A percentile compares a stretch with the other conserved stretches of the same genome.
Evolutionary conservation across 2,797 vertebrate genomes (phyloP).

Genomic region (Ptychobarbus kaznakovi): DNA sequence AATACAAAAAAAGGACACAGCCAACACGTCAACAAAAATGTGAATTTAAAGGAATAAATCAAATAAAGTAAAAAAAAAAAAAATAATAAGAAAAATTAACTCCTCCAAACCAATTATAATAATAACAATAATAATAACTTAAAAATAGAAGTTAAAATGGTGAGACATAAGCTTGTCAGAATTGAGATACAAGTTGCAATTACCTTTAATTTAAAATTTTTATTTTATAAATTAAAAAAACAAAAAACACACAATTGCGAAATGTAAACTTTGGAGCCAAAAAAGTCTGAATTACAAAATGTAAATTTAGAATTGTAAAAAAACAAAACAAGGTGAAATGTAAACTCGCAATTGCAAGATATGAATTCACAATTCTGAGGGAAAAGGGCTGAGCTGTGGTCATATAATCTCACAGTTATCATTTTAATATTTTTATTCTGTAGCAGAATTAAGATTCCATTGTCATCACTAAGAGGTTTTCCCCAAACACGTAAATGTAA

Average conservation of each 20-base stretch:
- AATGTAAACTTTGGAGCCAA: not conserved
- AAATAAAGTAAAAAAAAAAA: too few relatives aligned
- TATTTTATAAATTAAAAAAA: too few relatives aligned
- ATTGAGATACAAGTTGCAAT: not conserved
- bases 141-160: not conserved
- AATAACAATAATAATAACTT: too few relatives aligned
- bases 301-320: too few relatives aligned
- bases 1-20: not conserved
- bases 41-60: too few relatives aligned
- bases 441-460: not conserved
- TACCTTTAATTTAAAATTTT: too few relatives aligned
- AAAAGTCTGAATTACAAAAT: too few relatives aligned
- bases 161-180: not conserved
- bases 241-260: too few relatives aligned
- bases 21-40: too few relatives aligned
- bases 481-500: not conserved
- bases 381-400: not conserved
- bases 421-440: not conserved
- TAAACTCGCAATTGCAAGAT: not conserved
- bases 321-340: not conserved
- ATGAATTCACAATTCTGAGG: not conserved
- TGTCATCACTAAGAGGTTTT: not conserved
- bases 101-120: too few relatives aligned
- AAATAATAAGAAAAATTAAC: too few relatives aligned
- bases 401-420: not conserved